These are phyloP conservation scores for Aporophyla nigra DNA, from an alignment of 2,888 invertebrate genomes.

Conservation along the genomic window DNA sequence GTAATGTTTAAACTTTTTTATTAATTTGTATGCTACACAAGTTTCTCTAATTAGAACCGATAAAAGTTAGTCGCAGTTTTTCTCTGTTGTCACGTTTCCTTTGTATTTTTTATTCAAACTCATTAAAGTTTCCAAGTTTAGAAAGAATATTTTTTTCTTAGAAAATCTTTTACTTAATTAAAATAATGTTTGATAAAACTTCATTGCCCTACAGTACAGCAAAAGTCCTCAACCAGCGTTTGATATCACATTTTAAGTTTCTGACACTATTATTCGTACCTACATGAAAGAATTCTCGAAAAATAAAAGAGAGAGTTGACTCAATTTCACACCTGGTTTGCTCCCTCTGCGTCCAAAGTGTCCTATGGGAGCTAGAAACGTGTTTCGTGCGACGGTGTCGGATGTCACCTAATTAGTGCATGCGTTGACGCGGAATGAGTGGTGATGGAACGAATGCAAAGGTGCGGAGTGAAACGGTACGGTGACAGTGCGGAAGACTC, in stretches of 20 bases:
- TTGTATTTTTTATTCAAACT: slow-evolving; percentile 41
- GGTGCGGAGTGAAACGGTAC: slow-evolving; percentile 79
- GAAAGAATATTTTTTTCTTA: neutral
- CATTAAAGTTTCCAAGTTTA: slow-evolving; percentile 20
- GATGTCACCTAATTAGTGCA: slow-evolving; percentile 88
- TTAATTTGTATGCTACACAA: slow-evolving; percentile 65
- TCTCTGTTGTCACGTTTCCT: slow-evolving; percentile 39
- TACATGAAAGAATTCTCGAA: slow-evolving; percentile 48
- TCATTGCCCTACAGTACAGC: neutral
- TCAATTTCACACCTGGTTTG: slow-evolving; percentile 86
- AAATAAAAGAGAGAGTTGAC: slow-evolving; percentile 76
- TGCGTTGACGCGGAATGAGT: slow-evolving; percentile 87
- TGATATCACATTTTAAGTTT: slow-evolving; percentile 15
- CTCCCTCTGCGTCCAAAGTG: slow-evolving; percentile 75
- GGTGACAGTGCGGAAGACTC: slow-evolving; percentile 47
- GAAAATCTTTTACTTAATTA: slow-evolving; percentile 26
- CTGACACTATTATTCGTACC: no score
- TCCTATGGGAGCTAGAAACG: slow-evolving; percentile 82
- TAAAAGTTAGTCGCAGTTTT: slow-evolving; percentile 57
- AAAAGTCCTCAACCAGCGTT: neutral
- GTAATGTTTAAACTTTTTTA: slow-evolving; percentile 62
- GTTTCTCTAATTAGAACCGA: slow-evolving; percentile 62
- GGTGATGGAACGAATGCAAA: slow-evolving; percentile 79
- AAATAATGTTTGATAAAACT: slow-evolving; percentile 12
- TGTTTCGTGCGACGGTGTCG: slow-evolving; percentile 76